Percentiles rank a stretch among this genome's conserved stretches.
These are phyloP conservation scores for Eueides isabella DNA, from an alignment of 1,140 invertebrate species.

Conservation along the genomic window DNA sequence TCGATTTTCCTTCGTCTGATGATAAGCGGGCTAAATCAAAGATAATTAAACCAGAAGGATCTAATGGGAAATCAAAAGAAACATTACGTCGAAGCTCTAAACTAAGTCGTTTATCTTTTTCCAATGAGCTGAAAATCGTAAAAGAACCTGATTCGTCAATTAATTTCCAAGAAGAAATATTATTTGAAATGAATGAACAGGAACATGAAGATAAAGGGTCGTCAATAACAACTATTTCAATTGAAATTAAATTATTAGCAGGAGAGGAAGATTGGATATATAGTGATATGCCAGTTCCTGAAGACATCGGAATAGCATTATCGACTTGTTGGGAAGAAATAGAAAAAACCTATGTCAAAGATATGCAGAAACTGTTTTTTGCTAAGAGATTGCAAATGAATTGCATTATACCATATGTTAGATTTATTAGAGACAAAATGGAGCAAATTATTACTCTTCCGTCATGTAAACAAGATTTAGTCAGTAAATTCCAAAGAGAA, in stretches of 20 bases:
- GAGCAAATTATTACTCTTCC: slow-evolving; percentile 79
- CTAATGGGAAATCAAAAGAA: slow-evolving; percentile 60
- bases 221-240: slow-evolving; percentile 33
- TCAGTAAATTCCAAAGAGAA: slow-evolving; percentile 80
- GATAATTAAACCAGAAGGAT: slow-evolving; percentile 63
- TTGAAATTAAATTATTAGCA: slow-evolving; percentile 63
- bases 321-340: slow-evolving; percentile 82
- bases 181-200: slow-evolving; percentile 40
- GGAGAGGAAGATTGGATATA: slow-evolving; percentile 83
- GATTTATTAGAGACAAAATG: slow-evolving; percentile 80
- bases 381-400: slow-evolving; percentile 80
- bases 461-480: slow-evolving; percentile 81
- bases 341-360: slow-evolving; percentile 81
- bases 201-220: slow-evolving; percentile 45
- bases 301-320: slow-evolving; percentile 66
- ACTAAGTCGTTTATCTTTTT: slow-evolving; percentile 53
- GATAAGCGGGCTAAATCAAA: slow-evolving; percentile 69
- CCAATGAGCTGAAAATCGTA: slow-evolving; percentile 55
- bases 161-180: slow-evolving; percentile 44
- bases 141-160: slow-evolving; percentile 55
- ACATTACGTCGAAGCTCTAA: slow-evolving; percentile 57
- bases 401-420: slow-evolving; percentile 79
- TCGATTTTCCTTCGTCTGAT: slow-evolving; percentile 65
- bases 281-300: slow-evolving; percentile 70
- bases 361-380: slow-evolving; percentile 82